Base-by-base conservation (phyloP, 2,888 invertebrate genomes). In the Clostera curtula region DNA sequence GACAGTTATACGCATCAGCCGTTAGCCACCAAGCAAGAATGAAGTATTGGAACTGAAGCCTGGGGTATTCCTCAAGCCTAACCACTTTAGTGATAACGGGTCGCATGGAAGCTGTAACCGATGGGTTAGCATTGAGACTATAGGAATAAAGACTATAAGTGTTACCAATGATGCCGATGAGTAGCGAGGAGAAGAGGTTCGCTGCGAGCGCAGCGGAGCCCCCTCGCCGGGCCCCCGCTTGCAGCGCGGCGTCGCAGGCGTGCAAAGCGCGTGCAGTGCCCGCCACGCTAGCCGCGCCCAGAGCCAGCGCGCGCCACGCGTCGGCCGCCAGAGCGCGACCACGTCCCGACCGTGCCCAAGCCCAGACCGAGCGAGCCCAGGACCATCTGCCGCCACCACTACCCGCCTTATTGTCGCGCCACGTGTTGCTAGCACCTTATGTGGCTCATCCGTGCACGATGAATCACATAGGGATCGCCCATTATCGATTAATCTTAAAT, bases 231-330 rank as follows among this genome's bases (percentile, higher is more conserved):
- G 77, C 77, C 42, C 75, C 80, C 1, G 72, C 74, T 62, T 75
- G 76, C 65, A 80, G 71, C 62, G 61, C 73, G 28, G 62, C 62
- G 64, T 80, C 82, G 56, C 73, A 75, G n/a, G 79, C 77, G 66
- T 72, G 71, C 69, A 77, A 64, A 46, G 77, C 76, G 51, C 80
- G 77, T 49, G 80, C 76, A 31, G 80, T 80, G 59, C 76, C 77
- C 44, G 75, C 60, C 66, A 73, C 72, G 44, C 69, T 64, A 34
- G 66, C 68, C 35, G 74, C 67, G 50, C 75, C 70, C 56, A 79
- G 64, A 49, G 73, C 75, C 42, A 52, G 61, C 34, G 63, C 79
- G 53, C 79, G 76, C 72, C 73, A 71, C 58, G 46, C 54, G 68
- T 80, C 80, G 19, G 66, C 70, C 36, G 64, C 65, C 49, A 80